Base-by-base conservation (phyloP, 2,888 invertebrate species). In the Acleris emargana region DNA sequence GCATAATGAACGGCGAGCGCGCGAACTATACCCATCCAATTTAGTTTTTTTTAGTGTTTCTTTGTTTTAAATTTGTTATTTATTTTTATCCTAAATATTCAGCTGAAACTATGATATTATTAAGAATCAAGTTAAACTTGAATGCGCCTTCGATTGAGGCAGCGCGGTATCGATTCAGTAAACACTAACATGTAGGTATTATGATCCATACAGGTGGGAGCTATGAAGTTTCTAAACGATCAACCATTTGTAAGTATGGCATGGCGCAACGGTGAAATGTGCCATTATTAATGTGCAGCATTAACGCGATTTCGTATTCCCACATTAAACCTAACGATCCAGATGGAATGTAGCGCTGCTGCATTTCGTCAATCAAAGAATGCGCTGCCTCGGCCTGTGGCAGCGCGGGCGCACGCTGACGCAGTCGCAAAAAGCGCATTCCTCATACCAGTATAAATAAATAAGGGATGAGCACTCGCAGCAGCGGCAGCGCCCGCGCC, bases 371-470 rank as follows among this genome's bases (percentile, higher is more conserved):
- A 90, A 90, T 88, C 86, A 88, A 89, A 84, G 88, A 87, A 90
- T 90, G 86, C 83, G 80, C 82, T 80, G 84, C 75, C 79, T 83
- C 78, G 82, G 82, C 83, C 81, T 82, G 87, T 80, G 75, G 64
- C 78, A 69, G 78, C 78, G 77, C 76, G 78, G 82, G 81, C 81
- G 82, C 85, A 79, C 82, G 83, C 86, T 86, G 88, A 87, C 86
- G 80, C 81, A 75, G 67, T 61, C 69, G 83, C 86, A 90, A 91
- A 91, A 91, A 76, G 75, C 73, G 82, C 85, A 91, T 91, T 88
- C 91, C 81, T 89, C 86, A 87, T 90, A 88, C 88, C 89, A 82
- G 89, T 88, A 89, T 89, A 89, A 88, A 91, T 91, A 92, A 91
- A 91, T 91, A 91, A 90, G 88, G 88, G 89, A 91, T 92, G 91